These are phyloP conservation scores for Steatocranus sp. DNA, from an alignment of 2,797 vertebrate genomes.

Conservation along the genomic window DNA sequence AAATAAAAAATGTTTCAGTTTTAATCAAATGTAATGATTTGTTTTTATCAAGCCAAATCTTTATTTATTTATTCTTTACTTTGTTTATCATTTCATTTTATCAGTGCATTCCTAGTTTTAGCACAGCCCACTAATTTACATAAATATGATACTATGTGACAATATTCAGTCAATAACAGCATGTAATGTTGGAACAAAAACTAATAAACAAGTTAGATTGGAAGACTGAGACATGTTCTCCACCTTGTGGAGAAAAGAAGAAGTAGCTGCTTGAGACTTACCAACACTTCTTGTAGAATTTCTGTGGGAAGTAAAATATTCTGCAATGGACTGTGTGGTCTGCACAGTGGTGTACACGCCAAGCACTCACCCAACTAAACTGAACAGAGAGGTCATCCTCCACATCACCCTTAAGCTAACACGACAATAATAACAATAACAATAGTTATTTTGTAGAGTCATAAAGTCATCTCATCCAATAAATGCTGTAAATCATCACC, in stretches of 20 bases:
- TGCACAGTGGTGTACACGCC: neutral
- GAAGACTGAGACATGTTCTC: neutral
- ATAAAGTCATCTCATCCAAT: neutral
- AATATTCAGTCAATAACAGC: neutral
- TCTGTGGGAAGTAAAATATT: neutral
- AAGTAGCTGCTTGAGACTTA: neutral
- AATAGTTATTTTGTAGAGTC: neutral
- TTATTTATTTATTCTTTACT: neutral
- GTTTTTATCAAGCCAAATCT: neutral
- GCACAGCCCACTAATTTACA: neutral
- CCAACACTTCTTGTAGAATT: neutral
- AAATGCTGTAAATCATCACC: neutral
- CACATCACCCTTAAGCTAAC: neutral
- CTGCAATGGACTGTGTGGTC: neutral
- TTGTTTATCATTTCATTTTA: neutral
- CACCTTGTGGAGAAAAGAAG: slow-evolving; percentile 37
- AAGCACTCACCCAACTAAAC: neutral
- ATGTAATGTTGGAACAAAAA: neutral
- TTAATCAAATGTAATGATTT: neutral
- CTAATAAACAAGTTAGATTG: neutral
- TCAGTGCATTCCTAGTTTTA: neutral
- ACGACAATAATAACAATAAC: too few relatives aligned
- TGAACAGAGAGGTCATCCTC: neutral
- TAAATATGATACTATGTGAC: neutral
- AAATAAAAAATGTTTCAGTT: neutral